Evolutionary conservation across 2,113 vertebrate species (phyloP), one percentile per base, ranked within the genome.

Genomic region (Chloebia gouldiae): DNA sequence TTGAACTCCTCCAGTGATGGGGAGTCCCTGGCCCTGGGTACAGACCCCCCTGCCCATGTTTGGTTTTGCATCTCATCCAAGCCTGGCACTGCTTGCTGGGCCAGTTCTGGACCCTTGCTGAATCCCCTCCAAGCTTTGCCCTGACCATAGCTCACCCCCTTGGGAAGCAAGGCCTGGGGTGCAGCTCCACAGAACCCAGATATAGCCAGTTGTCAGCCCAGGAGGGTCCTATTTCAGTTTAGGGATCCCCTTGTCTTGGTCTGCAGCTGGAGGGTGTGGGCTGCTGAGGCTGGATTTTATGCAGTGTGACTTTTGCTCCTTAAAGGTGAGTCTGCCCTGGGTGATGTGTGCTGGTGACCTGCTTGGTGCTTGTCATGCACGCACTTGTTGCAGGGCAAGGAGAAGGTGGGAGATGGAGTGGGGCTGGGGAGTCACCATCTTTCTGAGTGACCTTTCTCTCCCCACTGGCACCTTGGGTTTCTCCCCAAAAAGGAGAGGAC

Each of bases 191-290:
- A 72, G 76, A 68, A 17, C 4, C 21, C 50, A 35, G 13, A 6
- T 69, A 73, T 27, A 78, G 50, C 35, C 49, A 51, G 15, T 6
- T 60, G 20, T 35, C 20, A n/a, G 37, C 42, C 27, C 10, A 40
- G 28, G 28, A 87, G 51, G 13, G 5, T 81, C 56, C n/a, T 50
- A 15, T 4, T 1, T 78, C 45, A 35, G 8, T 56, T 28, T 1
- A 2, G 31, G 42, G 10, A 4, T 81, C 30, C 18, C 31, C 4
- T 1, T 20, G 28, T 37, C 15, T 71, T 30, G 1, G 1, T 39
- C 40, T 85, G 64, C 61, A 76, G 27, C 7, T 4, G 4, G 14
- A 25, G 24, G 15, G 10, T 60, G 13, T 49, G 54, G 27, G 18
- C 25, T 80, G 30, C 68, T 53, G 47, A 69, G 61, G 47, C 40